phyloP scores from a whole-genome alignment of 2,888 invertebrate species.

The Synergus itoensis region DNA sequence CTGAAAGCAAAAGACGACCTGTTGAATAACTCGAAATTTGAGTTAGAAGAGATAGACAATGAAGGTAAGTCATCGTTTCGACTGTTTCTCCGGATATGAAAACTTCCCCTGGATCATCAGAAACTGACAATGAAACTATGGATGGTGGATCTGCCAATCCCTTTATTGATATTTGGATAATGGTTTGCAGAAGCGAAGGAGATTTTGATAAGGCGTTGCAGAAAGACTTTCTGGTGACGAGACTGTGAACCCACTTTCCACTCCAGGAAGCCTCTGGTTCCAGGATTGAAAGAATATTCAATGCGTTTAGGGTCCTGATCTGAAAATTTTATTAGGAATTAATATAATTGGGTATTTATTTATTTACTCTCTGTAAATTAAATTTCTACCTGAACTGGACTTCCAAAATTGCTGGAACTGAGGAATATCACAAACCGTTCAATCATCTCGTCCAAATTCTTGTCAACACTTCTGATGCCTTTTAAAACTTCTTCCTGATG shows the following conservation, averaged over 20 bases:
- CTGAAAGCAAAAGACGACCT: slow-evolving; percentile 66
- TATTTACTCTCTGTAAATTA: neutral
- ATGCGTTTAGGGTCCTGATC: slow-evolving; percentile 63
- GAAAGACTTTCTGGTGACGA: slow-evolving; percentile 67
- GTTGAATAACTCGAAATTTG: slow-evolving; percentile 67
- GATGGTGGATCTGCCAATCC: slow-evolving; percentile 63
- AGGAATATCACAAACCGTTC: slow-evolving; percentile 71
- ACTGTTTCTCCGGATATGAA: slow-evolving; percentile 72
- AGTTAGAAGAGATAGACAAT: slow-evolving; percentile 70
- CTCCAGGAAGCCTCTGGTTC: slow-evolving; percentile 74
- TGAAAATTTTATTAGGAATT: slow-evolving; percentile 45
- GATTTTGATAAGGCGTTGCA: slow-evolving; percentile 66
- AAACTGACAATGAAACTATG: slow-evolving; percentile 62
- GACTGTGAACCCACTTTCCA: slow-evolving; percentile 69
- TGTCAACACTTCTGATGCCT: slow-evolving; percentile 64
- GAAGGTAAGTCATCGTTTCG: slow-evolving; percentile 70
- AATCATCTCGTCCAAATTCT: slow-evolving; percentile 69
- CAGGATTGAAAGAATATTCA: slow-evolving; percentile 70
- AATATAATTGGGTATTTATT: neutral
- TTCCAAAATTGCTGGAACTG: slow-evolving; percentile 52
- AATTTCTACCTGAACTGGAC: slow-evolving; percentile 30
- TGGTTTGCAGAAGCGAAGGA: slow-evolving; percentile 65
- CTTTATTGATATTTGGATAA: slow-evolving; percentile 59
- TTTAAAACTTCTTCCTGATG: slow-evolving; percentile 72
- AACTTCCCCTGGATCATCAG: slow-evolving; percentile 69